phyloP scores from a whole-genome alignment of 2,888 invertebrate species.

The Spatulosminthurus flaviceps region DNA sequence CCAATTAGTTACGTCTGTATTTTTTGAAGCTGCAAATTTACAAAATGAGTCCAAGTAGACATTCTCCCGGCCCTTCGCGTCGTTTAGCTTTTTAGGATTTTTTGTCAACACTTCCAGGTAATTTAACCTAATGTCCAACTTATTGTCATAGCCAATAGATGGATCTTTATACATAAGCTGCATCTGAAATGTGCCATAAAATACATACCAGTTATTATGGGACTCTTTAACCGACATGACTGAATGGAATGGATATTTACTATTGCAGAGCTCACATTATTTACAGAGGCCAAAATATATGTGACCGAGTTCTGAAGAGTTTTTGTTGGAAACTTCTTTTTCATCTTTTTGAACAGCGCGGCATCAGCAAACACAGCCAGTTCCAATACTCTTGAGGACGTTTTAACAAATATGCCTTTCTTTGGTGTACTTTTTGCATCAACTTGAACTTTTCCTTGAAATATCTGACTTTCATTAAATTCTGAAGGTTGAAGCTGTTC shows the following conservation, averaged over 20 bases:
- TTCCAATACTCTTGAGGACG: neutral
- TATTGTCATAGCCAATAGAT: constrained; percentile 38
- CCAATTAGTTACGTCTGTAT: constrained; percentile 44
- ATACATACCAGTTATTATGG: neutral
- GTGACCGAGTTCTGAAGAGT: neutral
- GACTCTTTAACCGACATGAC: neutral
- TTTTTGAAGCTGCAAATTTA: constrained; percentile 49
- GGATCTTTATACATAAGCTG: constrained; percentile 50
- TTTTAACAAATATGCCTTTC: neutral
- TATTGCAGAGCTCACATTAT: neutral
- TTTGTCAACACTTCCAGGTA: constrained; percentile 47
- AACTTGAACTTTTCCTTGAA: neutral
- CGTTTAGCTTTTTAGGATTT: constrained; percentile 37
- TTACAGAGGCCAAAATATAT: neutral
- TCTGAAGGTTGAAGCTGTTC: no score
- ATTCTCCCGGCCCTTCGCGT: constrained; percentile 21
- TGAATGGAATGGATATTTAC: neutral
- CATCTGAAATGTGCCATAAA: constrained; percentile 45
- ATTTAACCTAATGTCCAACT: constrained; percentile 48
- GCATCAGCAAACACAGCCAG: constrained; percentile 15
- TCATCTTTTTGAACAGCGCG: neutral
- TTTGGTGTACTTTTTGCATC: neutral
- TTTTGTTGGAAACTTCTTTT: neutral
- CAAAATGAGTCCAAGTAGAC: constrained; percentile 50
- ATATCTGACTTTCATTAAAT: no score